These are phyloP conservation scores for Euphonia xanthogaster DNA, from an alignment of 2,797 vertebrate species.

Conservation along the genomic window DNA sequence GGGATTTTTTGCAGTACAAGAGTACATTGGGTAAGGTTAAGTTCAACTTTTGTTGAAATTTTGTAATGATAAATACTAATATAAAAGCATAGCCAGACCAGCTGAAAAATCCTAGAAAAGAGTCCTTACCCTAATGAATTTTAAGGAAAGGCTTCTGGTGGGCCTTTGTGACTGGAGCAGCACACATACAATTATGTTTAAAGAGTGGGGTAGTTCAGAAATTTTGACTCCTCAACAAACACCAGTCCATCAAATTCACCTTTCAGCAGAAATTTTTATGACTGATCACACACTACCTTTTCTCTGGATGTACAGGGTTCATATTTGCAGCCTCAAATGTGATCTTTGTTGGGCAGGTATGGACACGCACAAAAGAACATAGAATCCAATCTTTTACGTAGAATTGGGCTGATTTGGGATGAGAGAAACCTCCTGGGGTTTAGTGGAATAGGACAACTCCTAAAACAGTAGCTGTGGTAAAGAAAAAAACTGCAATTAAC, in stretches of 20 bases:
- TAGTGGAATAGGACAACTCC: background rate
- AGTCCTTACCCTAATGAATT: background rate
- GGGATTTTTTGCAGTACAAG: background rate
- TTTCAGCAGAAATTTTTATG: background rate
- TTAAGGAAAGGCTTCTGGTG: background rate
- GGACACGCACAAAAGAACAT: background rate
- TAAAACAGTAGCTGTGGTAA: background rate
- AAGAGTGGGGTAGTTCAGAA: background rate
- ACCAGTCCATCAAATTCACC: background rate
- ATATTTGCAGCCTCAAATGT: background rate
- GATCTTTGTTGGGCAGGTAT: background rate
- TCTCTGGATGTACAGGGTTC: background rate
- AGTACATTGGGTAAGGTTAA: background rate
- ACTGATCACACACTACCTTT: background rate
- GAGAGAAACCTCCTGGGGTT: background rate
- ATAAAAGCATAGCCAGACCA: background rate
- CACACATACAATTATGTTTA: background rate
- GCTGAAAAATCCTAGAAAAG: background rate
- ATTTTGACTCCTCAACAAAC: background rate
- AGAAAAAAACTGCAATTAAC: background rate
- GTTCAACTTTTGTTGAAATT: background rate
- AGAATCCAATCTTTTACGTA: background rate
- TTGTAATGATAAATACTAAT: background rate
- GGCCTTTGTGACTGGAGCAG: background rate
- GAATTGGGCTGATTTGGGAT: background rate